A percentile compares a stretch with the other conserved stretches of the same genome.
phyloP scores from a whole-genome alignment of 2,113 vertebrate species.

The Microcebus griseorufus region DNA sequence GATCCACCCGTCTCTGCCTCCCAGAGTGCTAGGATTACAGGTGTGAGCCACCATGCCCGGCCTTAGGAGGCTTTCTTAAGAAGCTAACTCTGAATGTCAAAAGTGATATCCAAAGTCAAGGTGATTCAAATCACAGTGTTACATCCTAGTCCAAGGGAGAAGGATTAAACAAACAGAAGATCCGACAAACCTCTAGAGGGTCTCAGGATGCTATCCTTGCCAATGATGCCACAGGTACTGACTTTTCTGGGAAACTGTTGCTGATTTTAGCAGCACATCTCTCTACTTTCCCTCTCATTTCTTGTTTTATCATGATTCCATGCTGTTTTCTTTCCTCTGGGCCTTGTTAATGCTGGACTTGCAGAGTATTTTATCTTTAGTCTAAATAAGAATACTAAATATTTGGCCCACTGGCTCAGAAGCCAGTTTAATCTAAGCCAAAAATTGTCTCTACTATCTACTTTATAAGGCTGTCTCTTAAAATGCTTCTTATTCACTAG shows the following conservation, averaged over 20 bases:
- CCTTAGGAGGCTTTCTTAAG: background rate
- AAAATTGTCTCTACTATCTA: slow-evolving; percentile 48
- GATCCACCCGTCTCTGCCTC: no score
- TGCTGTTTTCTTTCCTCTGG: background rate
- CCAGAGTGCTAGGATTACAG: no score
- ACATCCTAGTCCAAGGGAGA: background rate
- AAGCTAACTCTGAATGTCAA: background rate
- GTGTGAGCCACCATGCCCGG: no score
- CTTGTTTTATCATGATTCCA: slow-evolving; percentile 17
- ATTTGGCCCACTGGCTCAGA: slow-evolving; percentile 57
- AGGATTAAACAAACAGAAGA: background rate
- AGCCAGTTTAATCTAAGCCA: slow-evolving; percentile 27
- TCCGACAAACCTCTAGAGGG: background rate
- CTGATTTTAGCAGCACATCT: background rate
- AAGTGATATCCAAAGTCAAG: background rate
- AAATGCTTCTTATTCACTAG: slow-evolving; percentile 55
- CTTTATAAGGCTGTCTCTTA: slow-evolving; percentile 65
- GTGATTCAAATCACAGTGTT: background rate
- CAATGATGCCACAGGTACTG: background rate
- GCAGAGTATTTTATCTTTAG: slow-evolving; percentile 50
- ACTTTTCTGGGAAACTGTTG: background rate
- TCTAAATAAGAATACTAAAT: slow-evolving; percentile 64
- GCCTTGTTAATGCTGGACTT: slow-evolving; percentile 3
- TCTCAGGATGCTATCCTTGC: background rate
- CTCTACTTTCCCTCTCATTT: slow-evolving; percentile 19